A percentile compares a stretch with the other conserved stretches of the same genome.
phyloP scores from a whole-genome alignment of 2,888 invertebrate species.

The Drosophila ochracea region DNA sequence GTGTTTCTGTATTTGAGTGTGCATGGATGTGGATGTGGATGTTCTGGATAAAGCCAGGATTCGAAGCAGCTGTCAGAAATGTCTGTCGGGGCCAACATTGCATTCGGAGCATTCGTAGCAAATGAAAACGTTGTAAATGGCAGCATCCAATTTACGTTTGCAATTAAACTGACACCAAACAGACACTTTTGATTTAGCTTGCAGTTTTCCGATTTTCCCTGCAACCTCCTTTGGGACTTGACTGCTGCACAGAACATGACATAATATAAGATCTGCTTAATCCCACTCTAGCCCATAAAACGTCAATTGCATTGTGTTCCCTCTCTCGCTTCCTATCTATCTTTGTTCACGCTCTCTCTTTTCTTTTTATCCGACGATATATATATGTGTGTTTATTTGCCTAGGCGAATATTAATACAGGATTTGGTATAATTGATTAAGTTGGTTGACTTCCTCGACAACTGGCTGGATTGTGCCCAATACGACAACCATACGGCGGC shows the following conservation, averaged over 20 bases:
- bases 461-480: constrained; percentile 3
- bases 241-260: constrained; percentile 44
- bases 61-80: constrained; percentile 61
- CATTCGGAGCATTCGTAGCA: constrained; percentile 52
- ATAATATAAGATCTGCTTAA: constrained; percentile 46
- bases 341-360: background rate
- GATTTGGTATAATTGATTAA: constrained; percentile 5
- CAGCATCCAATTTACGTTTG: constrained; percentile 83
- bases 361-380: constrained; percentile 13
- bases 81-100: constrained; percentile 57
- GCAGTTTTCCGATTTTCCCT: constrained; percentile 20
- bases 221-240: constrained; percentile 10
- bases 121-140: constrained; percentile 79
- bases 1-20: background rate
- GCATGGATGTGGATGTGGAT: constrained; percentile 16
- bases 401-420: background rate
- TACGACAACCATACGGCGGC: constrained; percentile 54
- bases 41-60: constrained; percentile 13
- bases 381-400: constrained; percentile 24
- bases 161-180: constrained; percentile 83
- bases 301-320: constrained; percentile 16
- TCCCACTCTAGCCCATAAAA: constrained; percentile 12
- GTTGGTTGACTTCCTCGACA: background rate
- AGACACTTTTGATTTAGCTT: constrained; percentile 82
- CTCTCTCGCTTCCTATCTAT: background rate